These are phyloP conservation scores for Lota lota DNA, from an alignment of 2,113 vertebrate species.

Conservation along the genomic window DNA sequence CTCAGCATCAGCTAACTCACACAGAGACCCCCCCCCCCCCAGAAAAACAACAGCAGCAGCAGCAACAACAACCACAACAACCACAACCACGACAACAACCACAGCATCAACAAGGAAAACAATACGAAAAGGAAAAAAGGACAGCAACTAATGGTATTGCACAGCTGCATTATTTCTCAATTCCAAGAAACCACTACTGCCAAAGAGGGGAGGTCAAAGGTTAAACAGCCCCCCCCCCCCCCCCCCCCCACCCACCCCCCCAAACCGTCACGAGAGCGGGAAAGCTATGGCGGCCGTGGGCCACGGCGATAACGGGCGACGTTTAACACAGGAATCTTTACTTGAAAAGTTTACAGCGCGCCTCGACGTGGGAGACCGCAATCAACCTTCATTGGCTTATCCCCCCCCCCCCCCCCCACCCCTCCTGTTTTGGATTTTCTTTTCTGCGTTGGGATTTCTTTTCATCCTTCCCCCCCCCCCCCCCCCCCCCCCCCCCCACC, in stretches of 20 bases:
- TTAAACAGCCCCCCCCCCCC: neutral
- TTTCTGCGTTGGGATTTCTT: constrained; percentile 14
- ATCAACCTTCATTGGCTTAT: constrained; percentile 53
- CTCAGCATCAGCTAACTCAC: constrained; percentile 95
- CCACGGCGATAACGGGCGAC: constrained; percentile 47
- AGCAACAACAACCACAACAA: too few species aligned
- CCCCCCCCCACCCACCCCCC: too few species aligned
- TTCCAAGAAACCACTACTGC: constrained; percentile 89
- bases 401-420: too few species aligned
- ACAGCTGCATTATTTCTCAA: constrained; percentile 78
- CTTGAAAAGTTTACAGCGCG: constrained; percentile 76
- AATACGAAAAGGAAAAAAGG: constrained; percentile 18
- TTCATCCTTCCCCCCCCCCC: too few species aligned
- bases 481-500: too few species aligned
- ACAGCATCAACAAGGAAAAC: too few species aligned
- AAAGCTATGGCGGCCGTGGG: constrained; percentile 58
- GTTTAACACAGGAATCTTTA: constrained; percentile 68
- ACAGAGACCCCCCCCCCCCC: constrained; percentile 25
- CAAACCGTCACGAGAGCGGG: constrained; percentile 46
- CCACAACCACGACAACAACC: too few species aligned
- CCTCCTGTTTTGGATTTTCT: constrained; percentile 46
- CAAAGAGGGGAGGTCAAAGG: constrained; percentile 76
- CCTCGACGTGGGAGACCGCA: constrained; percentile 62
- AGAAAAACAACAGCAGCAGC: too few species aligned
- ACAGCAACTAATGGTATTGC: constrained; percentile 60